A percentile compares a stretch with the other conserved stretches of the same genome.
Evolutionary conservation across 2,888 invertebrate species (phyloP).

Genomic region (Syritta pipiens): DNA sequence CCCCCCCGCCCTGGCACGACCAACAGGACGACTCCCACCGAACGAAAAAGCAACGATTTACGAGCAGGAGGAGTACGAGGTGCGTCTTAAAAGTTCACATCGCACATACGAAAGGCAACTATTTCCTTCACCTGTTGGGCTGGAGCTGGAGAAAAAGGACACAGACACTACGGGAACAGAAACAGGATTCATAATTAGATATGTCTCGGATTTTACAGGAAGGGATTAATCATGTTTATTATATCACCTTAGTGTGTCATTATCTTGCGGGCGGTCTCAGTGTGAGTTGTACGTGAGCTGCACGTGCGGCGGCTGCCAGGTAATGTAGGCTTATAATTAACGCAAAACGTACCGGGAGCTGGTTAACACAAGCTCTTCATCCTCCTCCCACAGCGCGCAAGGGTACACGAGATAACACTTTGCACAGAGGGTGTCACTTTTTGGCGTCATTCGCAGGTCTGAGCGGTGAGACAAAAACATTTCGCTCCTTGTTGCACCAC

Average conservation of each 20-base stretch:
- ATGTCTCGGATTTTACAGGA: conserved; percentile 42
- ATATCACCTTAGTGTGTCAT: conserved; percentile 58
- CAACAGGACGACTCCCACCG: not conserved
- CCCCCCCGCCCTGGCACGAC: not conserved
- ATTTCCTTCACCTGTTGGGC: conserved; percentile 54
- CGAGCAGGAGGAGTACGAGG: not conserved
- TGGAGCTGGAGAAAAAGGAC: not conserved
- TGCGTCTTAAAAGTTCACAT: conserved; percentile 13
- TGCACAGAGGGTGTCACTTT: conserved; percentile 34
- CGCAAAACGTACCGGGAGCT: too few relatives aligned
- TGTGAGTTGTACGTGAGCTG: too few relatives aligned
- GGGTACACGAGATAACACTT: conserved; percentile 58
- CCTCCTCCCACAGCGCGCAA: conserved; percentile 2
- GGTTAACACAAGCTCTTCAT: too few relatives aligned
- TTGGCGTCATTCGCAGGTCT: conserved; percentile 41
- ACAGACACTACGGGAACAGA: conserved; percentile 10
- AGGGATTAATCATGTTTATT: conserved; percentile 66
- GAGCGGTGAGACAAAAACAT: conserved; percentile 14
- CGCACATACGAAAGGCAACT: too few relatives aligned
- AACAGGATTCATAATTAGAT: conserved; percentile 54
- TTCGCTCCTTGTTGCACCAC: not conserved
- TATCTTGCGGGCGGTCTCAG: conserved; percentile 46
- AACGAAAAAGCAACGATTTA: not conserved
- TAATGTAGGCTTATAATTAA: conserved; percentile 46
- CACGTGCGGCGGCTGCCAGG: not conserved